Conservation (phyloP, 2,797 vertebrate genomes). For the Hippocampus kuda region DNA sequence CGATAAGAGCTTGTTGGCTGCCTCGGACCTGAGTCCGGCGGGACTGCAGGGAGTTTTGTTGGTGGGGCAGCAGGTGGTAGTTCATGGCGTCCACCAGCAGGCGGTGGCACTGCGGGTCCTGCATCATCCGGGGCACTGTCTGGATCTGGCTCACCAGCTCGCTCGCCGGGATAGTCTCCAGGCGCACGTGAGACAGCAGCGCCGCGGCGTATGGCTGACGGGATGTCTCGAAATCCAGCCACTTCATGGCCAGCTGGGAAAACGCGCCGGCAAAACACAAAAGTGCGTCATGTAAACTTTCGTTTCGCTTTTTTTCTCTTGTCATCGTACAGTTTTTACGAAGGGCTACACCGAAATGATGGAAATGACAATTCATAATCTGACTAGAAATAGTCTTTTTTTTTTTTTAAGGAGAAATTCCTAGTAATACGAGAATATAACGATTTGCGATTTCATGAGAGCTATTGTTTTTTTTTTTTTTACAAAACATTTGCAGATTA, state of each 20-base stretch:
- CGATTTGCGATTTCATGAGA: too few species aligned
- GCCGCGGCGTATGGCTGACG: slow-evolving; percentile 66
- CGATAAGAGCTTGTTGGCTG: slow-evolving; percentile 69
- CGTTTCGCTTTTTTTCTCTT: too few species aligned
- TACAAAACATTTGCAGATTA: too few species aligned
- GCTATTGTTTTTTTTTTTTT: too few species aligned
- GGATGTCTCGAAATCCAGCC: slow-evolving; percentile 74
- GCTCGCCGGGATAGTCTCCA: slow-evolving; percentile 75
- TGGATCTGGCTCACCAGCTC: slow-evolving; percentile 78
- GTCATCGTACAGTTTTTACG: too few species aligned
- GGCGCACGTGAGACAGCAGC: slow-evolving; percentile 71
- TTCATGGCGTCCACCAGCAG: slow-evolving; percentile 83
- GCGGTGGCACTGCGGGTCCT: slow-evolving; percentile 75
- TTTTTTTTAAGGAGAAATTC: too few species aligned
- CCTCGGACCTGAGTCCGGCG: slow-evolving; percentile 69
- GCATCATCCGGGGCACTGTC: slow-evolving; percentile 77
- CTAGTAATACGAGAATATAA: too few species aligned
- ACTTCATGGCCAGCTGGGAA: slow-evolving; percentile 69
- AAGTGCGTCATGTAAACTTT: too few species aligned
- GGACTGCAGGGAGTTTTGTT: slow-evolving; percentile 78
- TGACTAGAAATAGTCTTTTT: too few species aligned
- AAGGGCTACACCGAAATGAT: too few species aligned
- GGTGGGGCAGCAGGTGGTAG: slow-evolving; percentile 80
- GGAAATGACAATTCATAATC: too few species aligned
- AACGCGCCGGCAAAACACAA: too few species aligned